These are phyloP conservation scores for Dunckerocampus dactyliophorus DNA, from an alignment of 2,113 vertebrate species.

Conservation along the genomic window DNA sequence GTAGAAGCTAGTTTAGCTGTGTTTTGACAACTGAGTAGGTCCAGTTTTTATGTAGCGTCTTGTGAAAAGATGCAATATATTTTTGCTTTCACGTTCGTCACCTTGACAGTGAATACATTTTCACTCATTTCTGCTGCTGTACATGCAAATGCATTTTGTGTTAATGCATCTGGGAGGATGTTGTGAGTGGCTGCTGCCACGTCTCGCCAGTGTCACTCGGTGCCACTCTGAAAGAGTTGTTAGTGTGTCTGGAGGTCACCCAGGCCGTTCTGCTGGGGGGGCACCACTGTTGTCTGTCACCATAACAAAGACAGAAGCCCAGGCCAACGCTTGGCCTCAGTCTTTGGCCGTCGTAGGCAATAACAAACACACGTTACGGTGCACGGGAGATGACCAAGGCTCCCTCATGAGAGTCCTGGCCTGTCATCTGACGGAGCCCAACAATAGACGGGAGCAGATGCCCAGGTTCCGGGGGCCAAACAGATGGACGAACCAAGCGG, in stretches of 20 bases:
- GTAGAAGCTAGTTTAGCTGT: too few species aligned
- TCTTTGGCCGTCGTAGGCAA: slow-evolving; percentile 43
- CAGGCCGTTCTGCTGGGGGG: slow-evolving; percentile 49
- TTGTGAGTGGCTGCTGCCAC: slow-evolving; percentile 16
- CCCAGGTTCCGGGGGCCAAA: slow-evolving; percentile 66
- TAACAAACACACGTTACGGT: slow-evolving; percentile 41
- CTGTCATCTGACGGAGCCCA: slow-evolving; percentile 71
- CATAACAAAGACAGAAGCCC: slow-evolving; percentile 59
- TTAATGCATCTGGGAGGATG: slow-evolving; percentile 31
- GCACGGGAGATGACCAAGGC: slow-evolving; percentile 47
- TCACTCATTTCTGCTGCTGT: slow-evolving; percentile 11
- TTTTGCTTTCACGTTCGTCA: slow-evolving; percentile 7
- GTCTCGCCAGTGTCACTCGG: slow-evolving; percentile 19
- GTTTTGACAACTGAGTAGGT: too few species aligned
- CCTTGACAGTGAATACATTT: slow-evolving; percentile 31
- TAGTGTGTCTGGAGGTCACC: slow-evolving; percentile 53
- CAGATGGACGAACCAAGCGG: slow-evolving; percentile 70
- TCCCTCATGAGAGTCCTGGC: slow-evolving; percentile 71
- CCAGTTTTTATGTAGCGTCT: too few species aligned
- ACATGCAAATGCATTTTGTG: slow-evolving; percentile 27
- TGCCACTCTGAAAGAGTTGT: slow-evolving; percentile 35
- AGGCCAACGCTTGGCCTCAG: slow-evolving; percentile 61
- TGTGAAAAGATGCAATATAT: too few species aligned
- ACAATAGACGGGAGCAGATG: slow-evolving; percentile 75
- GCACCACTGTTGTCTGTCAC: slow-evolving; percentile 39